Percentiles rank a stretch among this genome's conserved stretches.
phyloP scores from a whole-genome alignment of 2,797 vertebrate genomes.

The Adrianichthys oophorus region DNA sequence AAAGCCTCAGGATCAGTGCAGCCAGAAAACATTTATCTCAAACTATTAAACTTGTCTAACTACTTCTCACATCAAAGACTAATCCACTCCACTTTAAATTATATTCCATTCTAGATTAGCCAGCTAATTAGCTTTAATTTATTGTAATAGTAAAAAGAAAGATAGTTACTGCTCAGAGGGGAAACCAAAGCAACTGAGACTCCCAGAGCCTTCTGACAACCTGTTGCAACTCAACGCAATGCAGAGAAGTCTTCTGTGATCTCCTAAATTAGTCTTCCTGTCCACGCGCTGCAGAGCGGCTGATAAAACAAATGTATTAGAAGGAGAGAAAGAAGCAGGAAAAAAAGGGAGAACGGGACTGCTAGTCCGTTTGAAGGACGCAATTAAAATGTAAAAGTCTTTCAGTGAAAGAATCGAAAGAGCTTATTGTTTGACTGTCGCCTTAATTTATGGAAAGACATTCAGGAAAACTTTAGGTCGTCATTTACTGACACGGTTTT shows the following conservation, averaged over 20 bases:
- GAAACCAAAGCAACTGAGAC: constrained; percentile 16
- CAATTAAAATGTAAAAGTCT: constrained; percentile 52
- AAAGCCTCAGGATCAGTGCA: neutral
- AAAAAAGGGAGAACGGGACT: constrained; percentile 26
- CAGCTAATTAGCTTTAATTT: constrained; percentile 49
- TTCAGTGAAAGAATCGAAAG: constrained; percentile 11
- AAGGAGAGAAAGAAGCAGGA: constrained; percentile 36
- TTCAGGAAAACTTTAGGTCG: constrained; percentile 17
- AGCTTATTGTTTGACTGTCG: constrained; percentile 8
- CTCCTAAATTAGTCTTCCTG: constrained; percentile 66
- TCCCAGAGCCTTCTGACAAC: constrained; percentile 64
- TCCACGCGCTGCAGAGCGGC: constrained; percentile 52
- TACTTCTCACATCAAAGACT: constrained; percentile 22
- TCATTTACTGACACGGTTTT: neutral
- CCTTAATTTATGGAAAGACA: constrained; percentile 8
- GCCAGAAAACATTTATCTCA: constrained; percentile 7
- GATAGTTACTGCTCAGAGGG: constrained; percentile 38
- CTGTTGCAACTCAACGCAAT: constrained; percentile 72
- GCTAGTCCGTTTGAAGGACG: constrained; percentile 48
- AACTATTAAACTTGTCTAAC: constrained; percentile 8
- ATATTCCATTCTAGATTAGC: constrained; percentile 40
- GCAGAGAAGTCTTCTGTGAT: constrained; percentile 66
- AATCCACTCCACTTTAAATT: constrained; percentile 28
- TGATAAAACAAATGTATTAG: constrained; percentile 68
- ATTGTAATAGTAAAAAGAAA: constrained; percentile 38